phyloP scores from a whole-genome alignment of 2,888 invertebrate genomes.

The Tolmerus cingulatus region DNA sequence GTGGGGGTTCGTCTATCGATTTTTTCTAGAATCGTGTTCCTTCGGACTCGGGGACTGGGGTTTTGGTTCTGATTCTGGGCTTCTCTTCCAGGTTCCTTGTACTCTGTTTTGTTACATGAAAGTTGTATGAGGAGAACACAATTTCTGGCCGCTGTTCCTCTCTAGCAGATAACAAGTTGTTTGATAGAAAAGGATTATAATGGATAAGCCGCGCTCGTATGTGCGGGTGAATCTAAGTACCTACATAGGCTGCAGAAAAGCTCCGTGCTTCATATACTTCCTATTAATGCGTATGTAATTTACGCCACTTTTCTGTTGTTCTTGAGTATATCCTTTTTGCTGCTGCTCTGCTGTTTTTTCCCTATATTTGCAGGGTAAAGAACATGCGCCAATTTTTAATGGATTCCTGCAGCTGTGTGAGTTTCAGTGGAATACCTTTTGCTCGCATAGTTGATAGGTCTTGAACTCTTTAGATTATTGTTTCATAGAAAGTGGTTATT shows the following conservation, averaged over 20 bases:
- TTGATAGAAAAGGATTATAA: not conserved
- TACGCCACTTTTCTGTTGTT: not conserved
- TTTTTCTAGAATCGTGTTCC: constrained; percentile 15
- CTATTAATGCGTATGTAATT: constrained; percentile 29
- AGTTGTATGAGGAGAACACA: not conserved
- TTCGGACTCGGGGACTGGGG: not conserved
- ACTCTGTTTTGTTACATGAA: constrained; percentile 25
- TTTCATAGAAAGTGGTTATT: constrained; percentile 2
- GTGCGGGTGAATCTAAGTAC: not conserved
- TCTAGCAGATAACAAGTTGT: not conserved
- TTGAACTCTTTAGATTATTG: constrained; percentile 5
- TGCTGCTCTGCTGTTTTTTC: not conserved
- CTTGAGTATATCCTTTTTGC: not conserved
- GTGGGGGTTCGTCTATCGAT: constrained; percentile 10
- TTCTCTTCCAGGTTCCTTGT: constrained; percentile 29
- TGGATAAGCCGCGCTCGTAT: not conserved
- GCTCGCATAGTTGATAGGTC: not conserved
- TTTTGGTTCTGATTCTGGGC: not conserved
- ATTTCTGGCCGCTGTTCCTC: not conserved
- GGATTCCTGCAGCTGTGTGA: not conserved
- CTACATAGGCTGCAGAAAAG: not conserved
- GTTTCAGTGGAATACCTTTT: not conserved
- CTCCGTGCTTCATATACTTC: not conserved
- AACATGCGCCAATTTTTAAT: constrained; percentile 29
- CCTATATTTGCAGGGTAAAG: not conserved